Evolutionary conservation across 2,888 invertebrate species (phyloP), one percentile per base, ranked within the genome.

Genomic region (Norana najaformis): DNA sequence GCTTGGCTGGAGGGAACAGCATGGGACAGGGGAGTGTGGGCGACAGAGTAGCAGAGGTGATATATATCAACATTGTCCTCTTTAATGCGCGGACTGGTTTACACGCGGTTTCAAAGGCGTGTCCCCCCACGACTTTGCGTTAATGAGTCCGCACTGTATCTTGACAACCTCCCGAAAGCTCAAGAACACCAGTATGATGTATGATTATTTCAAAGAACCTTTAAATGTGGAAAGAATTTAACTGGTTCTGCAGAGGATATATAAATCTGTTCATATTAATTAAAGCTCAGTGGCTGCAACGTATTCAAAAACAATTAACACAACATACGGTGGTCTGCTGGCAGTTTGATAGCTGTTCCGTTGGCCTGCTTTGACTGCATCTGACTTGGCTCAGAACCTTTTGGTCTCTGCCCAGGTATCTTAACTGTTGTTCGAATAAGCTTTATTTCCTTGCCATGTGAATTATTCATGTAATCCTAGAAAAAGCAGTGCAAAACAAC

Each of bases 401-500:
- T 89, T 14, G 91, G 91, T 16, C 90, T 36, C 83, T 91, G 91
- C 18, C 91, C 91, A 6, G 91, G 91, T 11, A 91, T 90, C 83
- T 91, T 91, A 13, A 91, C 91, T 30, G 91, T 91, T 37, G 89
- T 90, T 36, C 90, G 88, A 34, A 89, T 90, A 23, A 91, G 88
- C 83, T 89, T 90, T 23, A 91, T 88, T 53, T 91, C 91, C 90
- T 91, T 91, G 38, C 90, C 91, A 35, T 90, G 90, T 14, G 53
- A 36, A 82, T 91, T 90, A 36, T 90, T 90, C 91, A 91, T 91
- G 83, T 91, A 91, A 53, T 91, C 91, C 91, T 91, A 90, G 23
- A 85, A 89, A 85, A 85, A 85, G 37, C 13, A 85, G 34, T 85
- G 36, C 18, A 36, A 20, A 35, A 35, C 37, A 85, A 36, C 34